Conservation (phyloP, 2,113 vertebrate species). For the Arenaria interpres region DNA sequence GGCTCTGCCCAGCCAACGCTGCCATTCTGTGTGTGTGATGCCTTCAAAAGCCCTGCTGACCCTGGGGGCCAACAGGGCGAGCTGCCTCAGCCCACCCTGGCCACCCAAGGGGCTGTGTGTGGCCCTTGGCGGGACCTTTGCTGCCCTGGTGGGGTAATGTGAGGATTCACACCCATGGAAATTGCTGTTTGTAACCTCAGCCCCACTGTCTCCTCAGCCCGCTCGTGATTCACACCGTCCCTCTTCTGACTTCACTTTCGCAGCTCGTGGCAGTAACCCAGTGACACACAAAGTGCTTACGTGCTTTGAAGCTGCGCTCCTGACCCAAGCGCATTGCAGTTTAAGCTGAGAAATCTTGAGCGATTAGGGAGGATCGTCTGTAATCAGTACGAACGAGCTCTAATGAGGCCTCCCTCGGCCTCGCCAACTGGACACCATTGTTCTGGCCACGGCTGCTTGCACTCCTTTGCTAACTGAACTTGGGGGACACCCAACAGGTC, state of each 20-base stretch:
- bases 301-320: background rate
- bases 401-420: background rate
- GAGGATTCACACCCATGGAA: background rate
- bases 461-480: background rate
- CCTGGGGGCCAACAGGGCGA: fast-evolving
- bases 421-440: background rate
- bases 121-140: background rate
- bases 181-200: background rate
- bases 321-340: background rate
- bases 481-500: background rate
- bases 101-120: background rate
- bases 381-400: slow-evolving; percentile 17
- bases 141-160: background rate
- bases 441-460: background rate
- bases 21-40: background rate
- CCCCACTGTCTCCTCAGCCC: fast-evolving
- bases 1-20: background rate
- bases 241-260: background rate
- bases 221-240: background rate
- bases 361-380: background rate
- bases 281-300: background rate
- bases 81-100: background rate
- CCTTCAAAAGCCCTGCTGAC: background rate
- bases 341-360: background rate
- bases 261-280: background rate